Percentiles rank a stretch among this genome's conserved stretches.
These are phyloP conservation scores for Zaprionus gabonicus DNA, from an alignment of 1,140 invertebrate species.

Conservation along the genomic window DNA sequence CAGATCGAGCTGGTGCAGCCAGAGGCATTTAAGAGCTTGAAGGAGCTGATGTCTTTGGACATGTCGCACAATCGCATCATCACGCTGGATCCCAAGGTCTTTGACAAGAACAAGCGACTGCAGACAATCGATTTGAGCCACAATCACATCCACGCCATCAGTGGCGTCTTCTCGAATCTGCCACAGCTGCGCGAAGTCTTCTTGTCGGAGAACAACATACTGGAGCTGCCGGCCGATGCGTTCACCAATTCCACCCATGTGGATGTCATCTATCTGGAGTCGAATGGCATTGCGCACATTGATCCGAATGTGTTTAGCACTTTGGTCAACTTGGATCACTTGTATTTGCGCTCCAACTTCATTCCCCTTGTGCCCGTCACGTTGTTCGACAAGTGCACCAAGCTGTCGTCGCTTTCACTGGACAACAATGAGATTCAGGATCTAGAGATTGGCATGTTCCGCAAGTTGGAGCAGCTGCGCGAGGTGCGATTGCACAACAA, in stretches of 20 bases:
- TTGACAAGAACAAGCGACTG: conserved; percentile 90
- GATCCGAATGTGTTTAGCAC: conserved; percentile 90
- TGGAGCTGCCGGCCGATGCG: conserved; percentile 92
- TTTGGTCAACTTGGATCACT: conserved; percentile 90
- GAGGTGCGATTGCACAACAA: conserved; percentile 96
- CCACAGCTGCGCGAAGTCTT: conserved; percentile 92
- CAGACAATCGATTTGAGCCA: conserved; percentile 93
- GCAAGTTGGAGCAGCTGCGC: conserved; percentile 89
- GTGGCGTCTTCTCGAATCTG: conserved; percentile 91
- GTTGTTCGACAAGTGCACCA: conserved; percentile 90
- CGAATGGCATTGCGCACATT: conserved; percentile 92
- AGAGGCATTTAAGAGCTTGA: conserved; percentile 90
- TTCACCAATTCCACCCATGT: conserved; percentile 91
- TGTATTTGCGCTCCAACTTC: conserved; percentile 95
- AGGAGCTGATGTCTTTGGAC: conserved; percentile 92
- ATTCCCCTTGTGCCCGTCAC: conserved; percentile 90
- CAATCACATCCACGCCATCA: conserved; percentile 94
- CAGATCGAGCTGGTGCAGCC: conserved; percentile 91
- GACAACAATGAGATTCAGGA: conserved; percentile 95
- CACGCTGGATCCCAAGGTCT: conserved; percentile 89
- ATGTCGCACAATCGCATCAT: conserved; percentile 95
- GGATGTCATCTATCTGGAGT: conserved; percentile 93
- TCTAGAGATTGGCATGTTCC: conserved; percentile 92
- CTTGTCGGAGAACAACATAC: conserved; percentile 95
- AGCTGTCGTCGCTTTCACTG: conserved; percentile 92